Percentiles rank a stretch among this genome's conserved stretches.
Evolutionary conservation across 2,113 vertebrate species (phyloP).

Genomic region (Cathartes aura): DNA sequence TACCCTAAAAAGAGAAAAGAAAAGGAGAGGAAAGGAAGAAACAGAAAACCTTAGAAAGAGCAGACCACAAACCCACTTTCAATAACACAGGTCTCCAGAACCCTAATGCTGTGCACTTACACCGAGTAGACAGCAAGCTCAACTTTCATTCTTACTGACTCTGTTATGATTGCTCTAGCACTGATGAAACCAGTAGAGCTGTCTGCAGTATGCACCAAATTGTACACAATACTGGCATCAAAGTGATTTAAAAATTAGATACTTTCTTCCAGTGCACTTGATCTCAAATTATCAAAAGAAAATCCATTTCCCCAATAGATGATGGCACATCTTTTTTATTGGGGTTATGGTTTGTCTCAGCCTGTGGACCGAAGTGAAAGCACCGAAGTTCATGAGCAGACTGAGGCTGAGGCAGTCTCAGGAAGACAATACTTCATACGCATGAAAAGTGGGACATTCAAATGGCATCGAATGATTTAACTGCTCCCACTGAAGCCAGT

Average conservation of each 20-base stretch:
- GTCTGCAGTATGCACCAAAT: not conserved
- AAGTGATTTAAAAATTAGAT: not conserved
- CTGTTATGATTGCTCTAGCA: not conserved
- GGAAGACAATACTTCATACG: not conserved
- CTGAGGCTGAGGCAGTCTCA: not conserved
- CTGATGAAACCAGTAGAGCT: not conserved
- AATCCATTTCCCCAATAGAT: not conserved
- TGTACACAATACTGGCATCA: not conserved
- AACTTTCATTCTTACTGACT: not conserved
- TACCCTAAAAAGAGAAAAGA: not conserved
- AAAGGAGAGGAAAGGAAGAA: not conserved
- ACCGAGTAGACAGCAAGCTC: not conserved
- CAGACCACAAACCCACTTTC: not conserved
- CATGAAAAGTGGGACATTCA: not conserved
- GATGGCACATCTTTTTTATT: not conserved
- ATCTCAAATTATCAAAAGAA: not conserved
- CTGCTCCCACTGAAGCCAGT: not conserved
- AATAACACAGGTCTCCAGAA: not conserved
- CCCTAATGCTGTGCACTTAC: not conserved
- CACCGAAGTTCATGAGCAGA: not conserved
- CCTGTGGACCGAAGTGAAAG: rapidly evolving
- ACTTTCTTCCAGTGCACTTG: not conserved
- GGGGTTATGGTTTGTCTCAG: not conserved
- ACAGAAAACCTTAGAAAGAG: not conserved
- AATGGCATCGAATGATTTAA: not conserved